These are phyloP conservation scores for Contarinia nasturtii DNA, from an alignment of 1,140 invertebrate genomes.

Conservation along the genomic window DNA sequence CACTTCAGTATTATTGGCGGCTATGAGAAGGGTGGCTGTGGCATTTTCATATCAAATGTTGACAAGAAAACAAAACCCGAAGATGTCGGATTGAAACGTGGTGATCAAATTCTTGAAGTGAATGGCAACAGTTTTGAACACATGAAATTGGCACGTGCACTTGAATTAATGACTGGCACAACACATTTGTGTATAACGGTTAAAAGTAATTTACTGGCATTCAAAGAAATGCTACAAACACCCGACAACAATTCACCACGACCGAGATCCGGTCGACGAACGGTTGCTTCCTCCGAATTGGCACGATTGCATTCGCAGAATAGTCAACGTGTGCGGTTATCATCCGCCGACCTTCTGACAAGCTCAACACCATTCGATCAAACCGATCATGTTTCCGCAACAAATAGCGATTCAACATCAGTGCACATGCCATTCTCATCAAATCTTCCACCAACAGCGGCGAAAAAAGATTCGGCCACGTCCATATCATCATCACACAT, in stretches of 20 bases:
- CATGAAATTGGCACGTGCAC: conserved; percentile 69
- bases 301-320: conserved; percentile 5
- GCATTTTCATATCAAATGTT: conserved; percentile 90
- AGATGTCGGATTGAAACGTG: conserved; percentile 88
- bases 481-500: background rate
- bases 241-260: conserved; percentile 58
- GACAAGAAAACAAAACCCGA: conserved; percentile 85
- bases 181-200: conserved; percentile 93
- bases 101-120: conserved; percentile 94
- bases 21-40: conserved; percentile 58
- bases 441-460: background rate
- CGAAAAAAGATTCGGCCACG: background rate
- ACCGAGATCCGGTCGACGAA: conserved; percentile 27
- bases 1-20: conserved; percentile 90
- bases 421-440: background rate
- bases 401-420: background rate
- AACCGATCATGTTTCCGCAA: background rate
- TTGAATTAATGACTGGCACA: conserved; percentile 81
- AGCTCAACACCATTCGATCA: background rate
- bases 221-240: conserved; percentile 70
- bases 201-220: conserved; percentile 82
- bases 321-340: conserved; percentile 12
- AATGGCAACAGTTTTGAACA: conserved; percentile 93
- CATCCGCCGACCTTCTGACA: conserved; percentile 10
- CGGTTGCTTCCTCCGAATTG: conserved; percentile 6